Base-by-base conservation (phyloP, 2,888 invertebrate genomes). In the Cylindroiulus punctatus region DNA sequence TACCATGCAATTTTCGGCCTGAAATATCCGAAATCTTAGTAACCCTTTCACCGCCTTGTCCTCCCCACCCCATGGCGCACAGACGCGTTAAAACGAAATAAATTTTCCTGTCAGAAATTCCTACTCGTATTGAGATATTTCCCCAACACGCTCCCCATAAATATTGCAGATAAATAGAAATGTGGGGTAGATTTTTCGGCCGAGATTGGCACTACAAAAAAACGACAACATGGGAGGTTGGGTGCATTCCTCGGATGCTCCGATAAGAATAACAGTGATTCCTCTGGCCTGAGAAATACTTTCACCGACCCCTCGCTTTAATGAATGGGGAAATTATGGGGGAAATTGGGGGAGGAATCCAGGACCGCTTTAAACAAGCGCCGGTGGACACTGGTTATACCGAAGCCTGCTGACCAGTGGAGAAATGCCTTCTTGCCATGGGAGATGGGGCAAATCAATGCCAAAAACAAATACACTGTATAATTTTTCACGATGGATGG, bases 211-310 rank as follows among this genome's bases (percentile, higher is more conserved):
- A 30, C 8, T 47, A 7, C 26, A 76, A 76, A 76, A 65, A 76
- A 76, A 76, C 76, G 76, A 76, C 76, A 76, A 76, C 76, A 76
- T 76, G 76, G 76, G 76, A 76, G 76, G 76, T 76, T 76, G 76
- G 76, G 76, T 76, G 76, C 76, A 76, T 76, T 76, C 76, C 76
- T 76, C 30, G 76, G 76, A 76, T 30, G 30, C 30, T 17, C 26
- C 76, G 76, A 76, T 76, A 76, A 76, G 76, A 76, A 76, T 76
- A 76, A 76, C 76, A 76, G 76, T 76, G 76, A 76, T 76, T 26
- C 76, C 76, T 76, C 76, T 76, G 76, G 76, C 76, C 17, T 30
- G 26, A 76, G 76, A 76, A 76, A 76, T 76, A 76, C 76, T 76
- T 76, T 76, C 76, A 30, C 76, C 76, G 30, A 76, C 76, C 76